Evolutionary conservation across 2,888 invertebrate species (phyloP).

Genomic region (Phyllotreta striolata): DNA sequence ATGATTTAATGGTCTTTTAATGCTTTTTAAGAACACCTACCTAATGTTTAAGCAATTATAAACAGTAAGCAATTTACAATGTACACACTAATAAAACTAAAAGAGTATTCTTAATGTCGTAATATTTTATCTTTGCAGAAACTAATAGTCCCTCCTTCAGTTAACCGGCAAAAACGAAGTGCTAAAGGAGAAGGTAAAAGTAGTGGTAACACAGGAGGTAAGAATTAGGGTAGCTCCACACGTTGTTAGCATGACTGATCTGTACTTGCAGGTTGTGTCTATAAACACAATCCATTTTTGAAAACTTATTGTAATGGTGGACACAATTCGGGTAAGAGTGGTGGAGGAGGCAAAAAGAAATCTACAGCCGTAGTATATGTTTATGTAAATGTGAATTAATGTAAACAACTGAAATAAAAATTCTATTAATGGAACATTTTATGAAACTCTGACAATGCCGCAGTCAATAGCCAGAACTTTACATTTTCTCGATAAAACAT

Average conservation of each 20-base stretch:
- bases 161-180: constrained; percentile 3
- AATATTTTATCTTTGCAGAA: constrained; percentile 31
- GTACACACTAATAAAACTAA: no score
- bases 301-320: constrained; percentile 34
- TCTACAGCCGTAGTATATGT: no score
- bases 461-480: no score
- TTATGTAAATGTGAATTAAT: no score
- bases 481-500: no score
- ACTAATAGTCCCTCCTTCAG: constrained; percentile 31
- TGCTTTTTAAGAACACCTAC: no score
- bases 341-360: constrained; percentile 17
- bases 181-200: constrained; percentile 34
- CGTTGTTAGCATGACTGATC: neutral
- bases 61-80: no score
- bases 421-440: no score
- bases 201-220: constrained; percentile 35
- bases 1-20: no score
- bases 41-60: no score
- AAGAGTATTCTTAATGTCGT: neutral
- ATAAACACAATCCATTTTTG: constrained; percentile 37
- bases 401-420: no score
- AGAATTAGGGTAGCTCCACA: neutral
- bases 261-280: constrained; percentile 37
- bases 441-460: no score
- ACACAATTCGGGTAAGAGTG: constrained; percentile 19